Conservation (phyloP, 2,113 vertebrate species). For the Mastomys natalensis region DNA sequence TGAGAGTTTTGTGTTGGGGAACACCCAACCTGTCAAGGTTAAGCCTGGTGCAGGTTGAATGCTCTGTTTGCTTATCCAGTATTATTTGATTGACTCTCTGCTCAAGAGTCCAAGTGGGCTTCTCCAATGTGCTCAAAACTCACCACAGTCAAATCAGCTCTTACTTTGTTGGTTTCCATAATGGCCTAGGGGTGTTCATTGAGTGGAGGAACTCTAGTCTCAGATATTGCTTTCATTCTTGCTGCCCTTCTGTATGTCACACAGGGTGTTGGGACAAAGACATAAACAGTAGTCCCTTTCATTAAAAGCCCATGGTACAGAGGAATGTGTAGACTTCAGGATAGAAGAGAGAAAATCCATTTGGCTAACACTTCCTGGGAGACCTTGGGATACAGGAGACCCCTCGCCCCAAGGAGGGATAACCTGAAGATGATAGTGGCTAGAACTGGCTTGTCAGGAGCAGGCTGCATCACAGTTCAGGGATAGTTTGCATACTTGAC, state of each 20-base stretch:
- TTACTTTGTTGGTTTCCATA: background rate
- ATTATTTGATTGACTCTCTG: background rate
- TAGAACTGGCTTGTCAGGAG: background rate
- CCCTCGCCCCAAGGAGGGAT: background rate
- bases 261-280: no score
- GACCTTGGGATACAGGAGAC: background rate
- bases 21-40: background rate
- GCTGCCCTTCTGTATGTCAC: background rate
- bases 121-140: background rate
- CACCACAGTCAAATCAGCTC: background rate
- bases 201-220: background rate
- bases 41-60: fast-evolving
- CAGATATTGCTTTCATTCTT: background rate
- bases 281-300: background rate
- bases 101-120: background rate
- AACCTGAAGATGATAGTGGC: background rate
- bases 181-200: background rate
- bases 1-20: background rate
- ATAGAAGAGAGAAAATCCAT: background rate
- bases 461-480: background rate
- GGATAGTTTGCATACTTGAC: background rate
- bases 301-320: background rate
- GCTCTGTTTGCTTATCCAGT: background rate
- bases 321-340: background rate
- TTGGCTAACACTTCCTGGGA: background rate